Conservation (phyloP, 2,113 vertebrate genomes). For the Oplegnathus fasciatus region DNA sequence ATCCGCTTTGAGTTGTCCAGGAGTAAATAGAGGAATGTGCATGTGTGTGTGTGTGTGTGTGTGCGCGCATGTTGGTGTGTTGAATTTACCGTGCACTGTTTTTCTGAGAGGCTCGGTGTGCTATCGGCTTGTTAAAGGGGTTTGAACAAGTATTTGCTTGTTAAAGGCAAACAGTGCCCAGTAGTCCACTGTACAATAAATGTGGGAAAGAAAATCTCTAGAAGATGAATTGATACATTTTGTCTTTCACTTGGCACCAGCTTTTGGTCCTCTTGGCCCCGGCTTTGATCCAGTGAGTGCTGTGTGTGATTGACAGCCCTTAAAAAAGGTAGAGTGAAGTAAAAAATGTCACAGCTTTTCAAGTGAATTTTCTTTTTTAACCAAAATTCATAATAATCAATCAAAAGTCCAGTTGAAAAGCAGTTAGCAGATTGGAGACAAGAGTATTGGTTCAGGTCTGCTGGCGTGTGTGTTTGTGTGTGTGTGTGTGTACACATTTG, state of each 20-base stretch:
- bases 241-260: slow-evolving; percentile 9
- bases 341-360: slow-evolving; percentile 17
- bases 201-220: slow-evolving; percentile 28
- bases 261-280: not conserved
- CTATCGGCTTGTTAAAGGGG: slow-evolving; percentile 54
- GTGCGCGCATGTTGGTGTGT: slow-evolving; percentile 22
- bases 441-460: slow-evolving; percentile 30
- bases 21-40: slow-evolving; percentile 49
- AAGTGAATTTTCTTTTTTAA: slow-evolving; percentile 14
- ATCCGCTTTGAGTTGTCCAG: slow-evolving; percentile 44
- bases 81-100: slow-evolving; percentile 28
- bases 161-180: slow-evolving; percentile 53
- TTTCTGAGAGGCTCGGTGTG: slow-evolving; percentile 17
- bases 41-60: not conserved
- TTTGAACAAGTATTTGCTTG: slow-evolving; percentile 69
- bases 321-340: not conserved
- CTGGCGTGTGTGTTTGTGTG: too few species aligned
- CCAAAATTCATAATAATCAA: slow-evolving; percentile 31
- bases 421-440: slow-evolving; percentile 39
- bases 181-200: slow-evolving; percentile 29
- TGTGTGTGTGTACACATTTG: slow-evolving; percentile 20
- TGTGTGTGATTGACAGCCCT: slow-evolving; percentile 28
- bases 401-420: slow-evolving; percentile 35
- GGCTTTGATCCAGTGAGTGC: not conserved
- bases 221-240: slow-evolving; percentile 38